Base-by-base conservation (phyloP, 2,113 vertebrate species). In the Tapirus terrestris region DNA sequence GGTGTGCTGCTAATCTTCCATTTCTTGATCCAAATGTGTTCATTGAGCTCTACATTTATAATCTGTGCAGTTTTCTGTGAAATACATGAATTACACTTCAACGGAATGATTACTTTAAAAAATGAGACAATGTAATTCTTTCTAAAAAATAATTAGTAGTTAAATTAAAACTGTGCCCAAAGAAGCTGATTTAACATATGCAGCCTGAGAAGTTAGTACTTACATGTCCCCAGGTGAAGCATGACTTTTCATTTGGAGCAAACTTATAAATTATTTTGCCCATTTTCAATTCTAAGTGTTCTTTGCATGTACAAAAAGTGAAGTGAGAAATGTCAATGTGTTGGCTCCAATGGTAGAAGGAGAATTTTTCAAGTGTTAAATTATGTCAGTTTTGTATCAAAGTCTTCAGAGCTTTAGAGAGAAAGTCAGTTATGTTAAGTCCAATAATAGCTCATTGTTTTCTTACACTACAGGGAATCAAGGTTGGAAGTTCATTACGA, bases 371-470 rank as follows among this genome's bases (percentile, higher is more conserved):
- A 83, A 51, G 72, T 91, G 72, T 75, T 80, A 83, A 84, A 43
- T 61, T 25, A 63, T 70, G 39, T 65, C 91, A 92, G 21, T 76
- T 91, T 91, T 51, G 84, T 31, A 81, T 79, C 61, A 76, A 95
- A 89, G 83, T 45, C 68, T 96, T 92, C 79, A 77, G 58, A 65
- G 45, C 75, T 86, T 92, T 91, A 92, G 63, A 94, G 63, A 90
- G 23, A 68, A 80, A 89, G 48, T 65, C 33, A 87, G 36, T 88
- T 56, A 83, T 43, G 27, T 29, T 18, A 70, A 86, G 33, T 60
- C 89, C 68, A 96, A 72, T 39, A 77, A 95, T 92, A 77, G 80
- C 36, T 94, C 67, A 89, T 82, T 95, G 86, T 91, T 93, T 72
- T 89, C 83, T 76, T 92, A 31, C 18, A 39, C 13, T 17, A 21